Percentiles rank a stretch among this genome's conserved stretches.
Conservation (phyloP, 2,888 invertebrate genomes). For the Spatulosminthurus flaviceps region DNA sequence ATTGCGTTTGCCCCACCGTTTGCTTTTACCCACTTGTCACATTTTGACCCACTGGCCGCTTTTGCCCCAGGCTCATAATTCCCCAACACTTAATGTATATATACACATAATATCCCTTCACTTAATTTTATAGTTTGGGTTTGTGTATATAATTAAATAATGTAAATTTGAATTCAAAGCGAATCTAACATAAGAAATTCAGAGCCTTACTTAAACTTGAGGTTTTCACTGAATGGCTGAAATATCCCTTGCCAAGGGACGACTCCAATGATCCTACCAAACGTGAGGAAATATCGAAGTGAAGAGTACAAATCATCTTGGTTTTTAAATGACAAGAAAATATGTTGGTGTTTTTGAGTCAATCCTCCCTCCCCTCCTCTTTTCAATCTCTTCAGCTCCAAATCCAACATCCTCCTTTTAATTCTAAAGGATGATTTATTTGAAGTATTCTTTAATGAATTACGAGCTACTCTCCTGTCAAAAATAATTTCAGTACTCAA, state of each 20-base stretch:
- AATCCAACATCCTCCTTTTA: neutral
- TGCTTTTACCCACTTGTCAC: no score
- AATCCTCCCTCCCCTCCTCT: neutral
- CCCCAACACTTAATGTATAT: no score
- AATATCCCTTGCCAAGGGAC: slow-evolving; percentile 57
- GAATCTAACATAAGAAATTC: neutral
- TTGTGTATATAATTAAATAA: slow-evolving; percentile 16
- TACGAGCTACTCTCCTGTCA: neutral
- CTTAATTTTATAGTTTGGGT: no score
- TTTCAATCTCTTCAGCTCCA: neutral
- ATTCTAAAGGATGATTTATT: neutral
- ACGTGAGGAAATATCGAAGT: slow-evolving; percentile 50
- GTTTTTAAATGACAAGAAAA: slow-evolving; percentile 16
- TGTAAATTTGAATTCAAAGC: slow-evolving; percentile 9
- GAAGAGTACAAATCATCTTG: slow-evolving; percentile 47
- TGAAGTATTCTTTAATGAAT: neutral
- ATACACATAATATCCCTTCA: no score
- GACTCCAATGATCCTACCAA: slow-evolving; percentile 56
- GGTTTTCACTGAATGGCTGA: slow-evolving; percentile 27
- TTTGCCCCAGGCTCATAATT: no score
- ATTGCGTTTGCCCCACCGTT: no score
- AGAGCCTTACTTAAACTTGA: slow-evolving; percentile 44
- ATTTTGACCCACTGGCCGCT: no score
- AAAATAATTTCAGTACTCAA: no score
- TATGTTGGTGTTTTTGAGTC: neutral